These are phyloP conservation scores for Ictalurus punctatus DNA, from an alignment of 2,113 vertebrate genomes.

Conservation along the genomic window DNA sequence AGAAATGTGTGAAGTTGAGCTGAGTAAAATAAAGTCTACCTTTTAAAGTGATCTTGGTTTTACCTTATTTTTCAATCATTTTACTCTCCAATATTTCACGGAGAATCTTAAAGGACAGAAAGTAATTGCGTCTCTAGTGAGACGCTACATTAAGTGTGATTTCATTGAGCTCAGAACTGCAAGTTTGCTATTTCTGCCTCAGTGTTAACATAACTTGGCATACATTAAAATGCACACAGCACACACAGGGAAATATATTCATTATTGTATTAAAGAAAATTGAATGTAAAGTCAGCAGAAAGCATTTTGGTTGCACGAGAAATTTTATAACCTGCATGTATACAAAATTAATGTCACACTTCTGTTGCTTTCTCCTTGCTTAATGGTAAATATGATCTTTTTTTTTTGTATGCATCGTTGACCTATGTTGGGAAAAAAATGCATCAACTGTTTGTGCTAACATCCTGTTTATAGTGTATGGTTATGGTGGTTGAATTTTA, in stretches of 20 bases:
- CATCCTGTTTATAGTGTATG: neutral
- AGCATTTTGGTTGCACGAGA: neutral
- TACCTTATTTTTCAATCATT: neutral
- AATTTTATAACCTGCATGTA: neutral
- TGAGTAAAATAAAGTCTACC: neutral
- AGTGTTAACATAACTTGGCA: neutral
- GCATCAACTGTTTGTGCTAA: neutral
- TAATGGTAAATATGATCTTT: neutral
- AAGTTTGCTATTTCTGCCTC: neutral
- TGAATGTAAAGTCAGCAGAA: neutral
- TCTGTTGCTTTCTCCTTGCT: neutral
- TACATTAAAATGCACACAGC: neutral
- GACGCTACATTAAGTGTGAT: neutral
- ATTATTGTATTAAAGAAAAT: neutral
- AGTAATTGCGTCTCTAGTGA: neutral
- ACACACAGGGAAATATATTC: neutral
- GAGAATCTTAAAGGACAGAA: neutral
- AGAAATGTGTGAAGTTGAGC: neutral
- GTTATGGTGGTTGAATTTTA: neutral
- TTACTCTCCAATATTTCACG: neutral
- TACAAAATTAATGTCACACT: neutral
- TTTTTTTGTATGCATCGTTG: neutral
- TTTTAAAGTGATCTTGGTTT: neutral
- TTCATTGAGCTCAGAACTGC: neutral
- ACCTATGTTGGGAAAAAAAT: neutral